Conservation (phyloP, 2,888 invertebrate genomes). For the Mythimna ferrago region DNA sequence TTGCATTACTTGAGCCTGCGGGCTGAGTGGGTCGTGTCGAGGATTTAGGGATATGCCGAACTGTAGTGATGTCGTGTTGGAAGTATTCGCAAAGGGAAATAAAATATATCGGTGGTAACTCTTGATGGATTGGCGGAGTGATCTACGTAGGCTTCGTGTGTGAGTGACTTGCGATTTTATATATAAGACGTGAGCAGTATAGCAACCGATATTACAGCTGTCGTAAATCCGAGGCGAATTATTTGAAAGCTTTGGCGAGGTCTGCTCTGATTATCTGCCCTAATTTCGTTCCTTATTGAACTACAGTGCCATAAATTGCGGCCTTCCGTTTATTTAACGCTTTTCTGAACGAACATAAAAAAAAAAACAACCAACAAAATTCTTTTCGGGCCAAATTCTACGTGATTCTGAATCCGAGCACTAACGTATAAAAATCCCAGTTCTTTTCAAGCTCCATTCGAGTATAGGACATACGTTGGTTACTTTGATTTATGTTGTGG, state of each 20-base stretch:
- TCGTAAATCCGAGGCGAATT: constrained; percentile 49
- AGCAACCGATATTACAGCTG: constrained; percentile 48
- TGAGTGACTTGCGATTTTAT: constrained; percentile 62
- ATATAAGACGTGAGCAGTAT: constrained; percentile 56
- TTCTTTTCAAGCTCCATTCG: constrained; percentile 12
- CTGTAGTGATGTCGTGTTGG: constrained; percentile 47
- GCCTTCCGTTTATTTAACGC: constrained; percentile 1
- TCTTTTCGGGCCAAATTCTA: constrained; percentile 7
- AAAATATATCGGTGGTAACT: constrained; percentile 66
- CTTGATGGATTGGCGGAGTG: constrained; percentile 62
- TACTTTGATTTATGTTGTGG: constrained; percentile 40
- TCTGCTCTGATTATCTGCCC: constrained; percentile 24
- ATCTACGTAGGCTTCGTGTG: constrained; percentile 61
- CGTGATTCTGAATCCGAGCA: constrained; percentile 3
- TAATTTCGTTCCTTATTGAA: constrained; percentile 36
- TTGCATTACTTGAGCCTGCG: constrained; percentile 61
- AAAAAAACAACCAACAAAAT: neutral
- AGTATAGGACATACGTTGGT: constrained; percentile 22
- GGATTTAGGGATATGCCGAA: constrained; percentile 52
- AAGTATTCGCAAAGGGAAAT: constrained; percentile 57
- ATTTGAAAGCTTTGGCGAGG: constrained; percentile 37
- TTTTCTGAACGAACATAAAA: constrained; percentile 2
- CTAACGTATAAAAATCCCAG: neutral
- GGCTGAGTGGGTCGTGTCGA: constrained; percentile 51
- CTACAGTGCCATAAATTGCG: constrained; percentile 5